Evolutionary conservation across 2,888 invertebrate species (phyloP).

Genomic region (Drosophila prostipennis): DNA sequence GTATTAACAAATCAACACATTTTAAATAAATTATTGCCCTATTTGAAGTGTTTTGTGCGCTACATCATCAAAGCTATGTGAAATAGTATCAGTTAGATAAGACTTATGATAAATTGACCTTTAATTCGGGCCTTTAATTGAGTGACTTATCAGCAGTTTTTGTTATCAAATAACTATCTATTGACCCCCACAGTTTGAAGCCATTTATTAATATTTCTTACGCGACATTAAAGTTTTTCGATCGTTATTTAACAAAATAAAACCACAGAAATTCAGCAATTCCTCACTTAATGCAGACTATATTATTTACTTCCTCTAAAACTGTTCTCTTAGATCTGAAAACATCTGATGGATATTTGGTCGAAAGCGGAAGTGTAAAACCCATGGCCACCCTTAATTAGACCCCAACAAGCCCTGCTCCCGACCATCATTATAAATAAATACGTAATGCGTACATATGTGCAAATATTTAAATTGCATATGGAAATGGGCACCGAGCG

Average conservation of each 20-base stretch:
- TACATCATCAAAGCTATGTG: not conserved
- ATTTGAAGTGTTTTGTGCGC: constrained; percentile 1
- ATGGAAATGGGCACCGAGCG: constrained; percentile 37
- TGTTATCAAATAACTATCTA: not conserved
- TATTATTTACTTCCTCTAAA: too few species aligned
- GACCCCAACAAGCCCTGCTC: not conserved
- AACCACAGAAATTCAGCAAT: too few species aligned
- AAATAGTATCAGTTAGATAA: constrained; percentile 31
- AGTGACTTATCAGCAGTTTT: constrained; percentile 10
- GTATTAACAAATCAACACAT: too few species aligned
- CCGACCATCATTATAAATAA: constrained; percentile 36
- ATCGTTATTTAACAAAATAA: not conserved
- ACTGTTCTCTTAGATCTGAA: not conserved
- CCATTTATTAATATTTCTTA: not conserved
- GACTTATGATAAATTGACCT: constrained; percentile 33
- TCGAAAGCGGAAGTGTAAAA: not conserved
- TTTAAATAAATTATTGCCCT: too few species aligned
- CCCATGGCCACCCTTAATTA: constrained; percentile 21
- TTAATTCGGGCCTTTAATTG: constrained; percentile 14
- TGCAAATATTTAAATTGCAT: constrained; percentile 52
- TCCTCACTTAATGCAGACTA: too few species aligned
- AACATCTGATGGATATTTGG: not conserved
- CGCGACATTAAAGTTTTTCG: not conserved
- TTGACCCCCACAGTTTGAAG: constrained; percentile 10
- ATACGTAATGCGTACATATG: constrained; percentile 43